These are phyloP conservation scores for Centropyge bicolor DNA, from an alignment of 2,797 vertebrate genomes.

Conservation along the genomic window DNA sequence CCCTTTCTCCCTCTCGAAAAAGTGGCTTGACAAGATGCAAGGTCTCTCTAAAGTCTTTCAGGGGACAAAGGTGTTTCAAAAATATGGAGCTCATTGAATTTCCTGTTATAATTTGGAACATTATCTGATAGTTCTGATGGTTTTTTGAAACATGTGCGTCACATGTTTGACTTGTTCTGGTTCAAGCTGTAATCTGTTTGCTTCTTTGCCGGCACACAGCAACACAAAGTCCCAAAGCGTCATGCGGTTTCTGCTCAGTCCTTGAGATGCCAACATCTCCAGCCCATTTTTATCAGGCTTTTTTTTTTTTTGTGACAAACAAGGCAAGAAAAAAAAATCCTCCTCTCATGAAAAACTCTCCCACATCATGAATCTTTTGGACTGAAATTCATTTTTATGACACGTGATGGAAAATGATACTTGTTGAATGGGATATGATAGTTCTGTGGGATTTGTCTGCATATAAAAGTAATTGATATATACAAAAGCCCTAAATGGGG, in stretches of 20 bases:
- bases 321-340: neutral
- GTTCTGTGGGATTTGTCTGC: conserved; percentile 50
- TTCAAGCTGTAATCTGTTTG: neutral
- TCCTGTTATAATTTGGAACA: too few species aligned
- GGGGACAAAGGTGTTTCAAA: neutral
- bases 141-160: neutral
- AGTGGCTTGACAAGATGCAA: conserved; percentile 11
- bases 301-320: neutral
- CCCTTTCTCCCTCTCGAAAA: conserved; percentile 26
- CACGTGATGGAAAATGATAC: conserved; percentile 14
- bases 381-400: conserved; percentile 19
- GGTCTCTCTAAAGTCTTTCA: conserved; percentile 21
- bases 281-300: neutral
- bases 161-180: neutral
- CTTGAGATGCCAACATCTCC: conserved; percentile 4
- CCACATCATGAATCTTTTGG: neutral
- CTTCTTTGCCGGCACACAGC: neutral
- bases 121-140: too few species aligned
- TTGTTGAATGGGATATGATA: conserved; percentile 49
- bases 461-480: conserved; percentile 71
- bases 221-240: neutral
- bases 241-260: neutral
- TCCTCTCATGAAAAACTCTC: neutral
- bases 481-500: conserved; percentile 68
- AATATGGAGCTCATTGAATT: too few species aligned